A percentile compares a stretch with the other conserved stretches of the same genome.
Evolutionary conservation across 1,140 invertebrate species (phyloP).

Genomic region (Halictus rubicundus): DNA sequence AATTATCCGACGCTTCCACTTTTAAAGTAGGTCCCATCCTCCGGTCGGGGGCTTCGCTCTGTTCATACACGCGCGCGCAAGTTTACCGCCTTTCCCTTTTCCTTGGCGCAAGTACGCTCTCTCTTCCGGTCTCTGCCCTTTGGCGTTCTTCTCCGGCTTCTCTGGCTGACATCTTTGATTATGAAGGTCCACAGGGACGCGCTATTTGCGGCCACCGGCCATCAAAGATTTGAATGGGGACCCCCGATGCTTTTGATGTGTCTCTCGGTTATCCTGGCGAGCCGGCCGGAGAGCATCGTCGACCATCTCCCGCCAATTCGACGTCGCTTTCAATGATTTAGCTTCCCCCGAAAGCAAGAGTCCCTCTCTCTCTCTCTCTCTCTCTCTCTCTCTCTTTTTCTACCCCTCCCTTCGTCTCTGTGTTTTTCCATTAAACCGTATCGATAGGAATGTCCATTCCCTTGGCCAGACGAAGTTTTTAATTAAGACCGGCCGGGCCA

Average conservation of each 20-base stretch:
- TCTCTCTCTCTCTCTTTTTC: not conserved
- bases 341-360: not conserved
- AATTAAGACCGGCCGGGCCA: not conserved
- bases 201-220: conserved; percentile 45
- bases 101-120: not conserved
- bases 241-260: conserved; percentile 66
- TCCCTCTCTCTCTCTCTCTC: not conserved
- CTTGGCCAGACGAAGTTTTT: not conserved
- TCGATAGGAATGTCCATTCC: not conserved
- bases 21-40: conserved; percentile 48
- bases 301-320: conserved; percentile 34
- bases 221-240: conserved; percentile 70
- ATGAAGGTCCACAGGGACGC: conserved; percentile 58
- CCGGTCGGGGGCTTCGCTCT: not conserved
- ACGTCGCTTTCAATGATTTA: conserved; percentile 35
- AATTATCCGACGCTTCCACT: conserved; percentile 61
- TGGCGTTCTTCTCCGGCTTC: conserved; percentile 19
- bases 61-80: conserved; percentile 11
- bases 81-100: conserved; percentile 41
- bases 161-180: conserved; percentile 69
- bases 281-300: conserved; percentile 47
- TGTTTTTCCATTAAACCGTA: not conserved
- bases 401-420: too few relatives aligned
- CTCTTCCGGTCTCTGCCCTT: conserved; percentile 26
- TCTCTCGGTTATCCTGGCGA: conserved; percentile 35